Conservation (phyloP, 2,888 invertebrate species). For the Diarsia dahlii region DNA sequence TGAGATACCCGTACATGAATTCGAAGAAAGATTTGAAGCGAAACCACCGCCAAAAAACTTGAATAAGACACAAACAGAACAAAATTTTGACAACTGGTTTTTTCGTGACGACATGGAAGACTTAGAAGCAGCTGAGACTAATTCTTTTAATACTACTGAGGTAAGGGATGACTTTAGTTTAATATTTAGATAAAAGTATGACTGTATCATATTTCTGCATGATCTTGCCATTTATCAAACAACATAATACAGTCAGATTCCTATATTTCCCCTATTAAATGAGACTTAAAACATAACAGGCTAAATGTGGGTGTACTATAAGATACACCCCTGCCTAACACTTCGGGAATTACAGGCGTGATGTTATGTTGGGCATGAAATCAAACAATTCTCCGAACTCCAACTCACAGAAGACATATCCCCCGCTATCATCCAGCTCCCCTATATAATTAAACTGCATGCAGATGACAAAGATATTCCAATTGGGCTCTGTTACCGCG, state of each 20-base stretch:
- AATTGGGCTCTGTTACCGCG: conserved; percentile 51
- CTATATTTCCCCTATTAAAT: neutral
- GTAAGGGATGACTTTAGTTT: conserved; percentile 65
- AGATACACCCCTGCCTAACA: too few species aligned
- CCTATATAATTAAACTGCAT: conserved; percentile 52
- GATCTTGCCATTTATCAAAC: neutral
- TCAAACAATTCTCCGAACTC: neutral
- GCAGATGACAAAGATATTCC: conserved; percentile 55
- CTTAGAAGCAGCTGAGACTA: conserved; percentile 83
- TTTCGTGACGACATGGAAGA: conserved; percentile 85
- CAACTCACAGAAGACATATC: neutral
- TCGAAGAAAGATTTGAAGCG: conserved; percentile 91
- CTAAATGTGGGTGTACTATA: too few species aligned
- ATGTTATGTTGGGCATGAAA: neutral
- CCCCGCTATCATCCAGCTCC: conserved; percentile 14
- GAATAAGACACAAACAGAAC: conserved; percentile 65
- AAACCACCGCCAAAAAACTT: conserved; percentile 85
- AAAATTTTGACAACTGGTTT: conserved; percentile 84
- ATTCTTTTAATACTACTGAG: conserved; percentile 76
- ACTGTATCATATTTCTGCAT: neutral
- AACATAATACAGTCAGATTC: neutral
- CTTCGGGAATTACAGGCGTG: neutral
- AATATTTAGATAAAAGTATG: too few species aligned
- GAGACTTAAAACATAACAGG: too few species aligned
- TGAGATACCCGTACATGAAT: conserved; percentile 91